Conservation (phyloP, 2,888 invertebrate species). For the Candidula unifasciata region DNA sequence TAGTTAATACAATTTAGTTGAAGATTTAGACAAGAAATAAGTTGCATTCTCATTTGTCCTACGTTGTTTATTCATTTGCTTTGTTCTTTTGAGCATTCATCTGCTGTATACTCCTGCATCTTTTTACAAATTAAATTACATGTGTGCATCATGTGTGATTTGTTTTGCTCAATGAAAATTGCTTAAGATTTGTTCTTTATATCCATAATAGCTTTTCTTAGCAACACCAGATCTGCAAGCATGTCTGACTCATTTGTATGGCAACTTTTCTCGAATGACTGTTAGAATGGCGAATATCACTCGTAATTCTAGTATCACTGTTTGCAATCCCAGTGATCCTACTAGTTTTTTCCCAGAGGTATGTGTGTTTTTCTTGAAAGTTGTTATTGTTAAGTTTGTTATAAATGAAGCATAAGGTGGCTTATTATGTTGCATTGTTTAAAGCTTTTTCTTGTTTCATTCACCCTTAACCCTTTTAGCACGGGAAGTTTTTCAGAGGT, state of each 20-base stretch:
- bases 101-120: too few relatives aligned
- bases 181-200: neutral
- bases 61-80: too few relatives aligned
- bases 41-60: too few relatives aligned
- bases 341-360: constrained; percentile 78
- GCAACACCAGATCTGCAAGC: constrained; percentile 61
- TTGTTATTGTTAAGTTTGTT: neutral
- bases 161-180: neutral
- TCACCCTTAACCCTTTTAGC: too few relatives aligned
- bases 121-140: neutral
- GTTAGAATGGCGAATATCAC: constrained; percentile 62
- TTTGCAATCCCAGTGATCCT: constrained; percentile 66
- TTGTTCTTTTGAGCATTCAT: too few relatives aligned
- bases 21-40: too few relatives aligned
- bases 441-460: too few relatives aligned
- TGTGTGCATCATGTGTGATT: neutral
- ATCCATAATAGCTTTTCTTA: constrained; percentile 63
- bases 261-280: constrained; percentile 62
- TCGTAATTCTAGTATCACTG: constrained; percentile 61
- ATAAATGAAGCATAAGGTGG: too few relatives aligned
- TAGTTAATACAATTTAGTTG: too few relatives aligned
- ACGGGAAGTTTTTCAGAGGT: too few relatives aligned
- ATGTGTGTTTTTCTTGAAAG: constrained; percentile 23
- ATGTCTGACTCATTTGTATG: constrained; percentile 64
- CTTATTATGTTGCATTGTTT: too few relatives aligned